Percentiles rank a stretch among this genome's conserved stretches.
phyloP scores from a whole-genome alignment of 2,888 invertebrate species.

The Zaprionus bogoriensis region DNA sequence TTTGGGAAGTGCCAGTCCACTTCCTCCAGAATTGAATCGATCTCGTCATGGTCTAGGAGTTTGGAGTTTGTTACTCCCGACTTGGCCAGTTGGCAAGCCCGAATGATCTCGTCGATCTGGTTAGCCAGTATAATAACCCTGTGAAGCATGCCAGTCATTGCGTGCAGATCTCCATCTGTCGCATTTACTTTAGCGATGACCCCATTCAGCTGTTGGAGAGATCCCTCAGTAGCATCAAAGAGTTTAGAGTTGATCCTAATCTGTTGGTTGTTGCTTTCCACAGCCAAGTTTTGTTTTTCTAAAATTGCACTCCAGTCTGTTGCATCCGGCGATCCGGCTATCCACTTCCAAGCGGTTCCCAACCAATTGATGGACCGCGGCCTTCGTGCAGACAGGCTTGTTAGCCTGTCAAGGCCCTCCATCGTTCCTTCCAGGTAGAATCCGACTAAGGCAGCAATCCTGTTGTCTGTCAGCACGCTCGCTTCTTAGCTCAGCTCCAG shows the following conservation, averaged over 20 bases:
- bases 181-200: constrained; percentile 1
- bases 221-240: neutral
- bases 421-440: neutral
- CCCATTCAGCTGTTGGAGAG: neutral
- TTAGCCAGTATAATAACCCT: neutral
- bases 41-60: neutral
- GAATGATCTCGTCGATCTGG: neutral
- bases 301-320: neutral
- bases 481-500: neutral
- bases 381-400: neutral
- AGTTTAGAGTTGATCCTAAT: neutral
- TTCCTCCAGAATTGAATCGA: neutral
- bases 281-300: neutral
- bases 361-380: too few species aligned
- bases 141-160: neutral
- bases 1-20: neutral
- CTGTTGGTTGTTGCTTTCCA: neutral
- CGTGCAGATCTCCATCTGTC: neutral
- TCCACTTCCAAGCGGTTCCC: neutral
- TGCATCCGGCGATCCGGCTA: neutral
- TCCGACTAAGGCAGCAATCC: neutral
- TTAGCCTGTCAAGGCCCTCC: neutral
- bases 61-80: neutral
- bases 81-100: constrained; percentile 1
- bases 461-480: neutral